Conservation (phyloP, 2,888 invertebrate genomes). For the Villa cingulata region DNA sequence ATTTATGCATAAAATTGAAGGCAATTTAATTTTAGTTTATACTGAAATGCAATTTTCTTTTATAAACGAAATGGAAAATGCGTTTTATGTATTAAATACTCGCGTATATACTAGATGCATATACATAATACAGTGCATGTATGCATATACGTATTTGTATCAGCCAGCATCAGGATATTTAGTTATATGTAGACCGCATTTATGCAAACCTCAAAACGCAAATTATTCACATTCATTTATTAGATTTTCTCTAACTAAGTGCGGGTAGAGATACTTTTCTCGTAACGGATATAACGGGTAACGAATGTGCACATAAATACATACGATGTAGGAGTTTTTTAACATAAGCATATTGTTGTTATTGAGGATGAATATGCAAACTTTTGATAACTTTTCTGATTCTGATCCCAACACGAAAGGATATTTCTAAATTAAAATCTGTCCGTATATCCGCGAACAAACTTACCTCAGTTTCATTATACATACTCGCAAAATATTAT, state of each 20-base stretch:
- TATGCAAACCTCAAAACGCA: slow-evolving; percentile 4
- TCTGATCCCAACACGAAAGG: slow-evolving; percentile 10
- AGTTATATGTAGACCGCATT: background rate
- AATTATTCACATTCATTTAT: slow-evolving; percentile 8
- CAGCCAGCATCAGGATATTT: too few relatives aligned
- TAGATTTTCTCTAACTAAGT: slow-evolving; percentile 2
- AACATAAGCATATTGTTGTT: slow-evolving; percentile 7
- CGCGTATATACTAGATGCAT: too few relatives aligned
- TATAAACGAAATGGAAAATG: too few relatives aligned
- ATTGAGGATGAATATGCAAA: slow-evolving; percentile 8
- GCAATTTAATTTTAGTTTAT: background rate
- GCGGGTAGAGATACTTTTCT: background rate
- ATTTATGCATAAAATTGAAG: background rate
- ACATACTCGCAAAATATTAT: background rate
- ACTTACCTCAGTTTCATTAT: slow-evolving; percentile 9
- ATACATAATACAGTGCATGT: too few relatives aligned
- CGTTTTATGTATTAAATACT: too few relatives aligned
- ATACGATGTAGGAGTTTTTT: background rate
- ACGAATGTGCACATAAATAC: too few relatives aligned
- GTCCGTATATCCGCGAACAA: slow-evolving; percentile 6
- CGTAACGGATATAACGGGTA: too few relatives aligned
- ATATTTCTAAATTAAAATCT: slow-evolving; percentile 9
- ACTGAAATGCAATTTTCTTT: background rate
- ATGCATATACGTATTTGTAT: too few relatives aligned
- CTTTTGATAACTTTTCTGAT: slow-evolving; percentile 7